phyloP scores from a whole-genome alignment of 2,888 invertebrate genomes.

The Xiphydria camelus region DNA sequence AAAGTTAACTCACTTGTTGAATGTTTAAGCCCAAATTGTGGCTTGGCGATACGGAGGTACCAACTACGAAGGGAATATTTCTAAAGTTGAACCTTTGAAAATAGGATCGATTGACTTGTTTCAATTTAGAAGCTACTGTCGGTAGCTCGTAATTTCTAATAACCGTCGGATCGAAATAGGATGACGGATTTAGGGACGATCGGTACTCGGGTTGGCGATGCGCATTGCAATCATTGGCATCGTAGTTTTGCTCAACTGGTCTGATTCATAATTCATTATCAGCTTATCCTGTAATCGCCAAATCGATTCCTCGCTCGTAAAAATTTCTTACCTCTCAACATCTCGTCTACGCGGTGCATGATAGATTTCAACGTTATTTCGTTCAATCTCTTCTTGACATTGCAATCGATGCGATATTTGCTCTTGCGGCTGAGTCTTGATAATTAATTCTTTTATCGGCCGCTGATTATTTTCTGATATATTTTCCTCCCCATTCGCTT shows the following conservation, averaged over 20 bases:
- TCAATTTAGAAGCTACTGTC: conserved; percentile 70
- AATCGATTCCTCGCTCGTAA: too few relatives aligned
- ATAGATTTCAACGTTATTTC: too few relatives aligned
- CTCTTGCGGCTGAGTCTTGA: too few relatives aligned
- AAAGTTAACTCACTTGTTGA: conserved; percentile 68
- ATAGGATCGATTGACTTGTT: conserved; percentile 63
- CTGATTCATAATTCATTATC: too few relatives aligned
- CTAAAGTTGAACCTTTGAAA: conserved; percentile 59
- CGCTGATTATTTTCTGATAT: not conserved
- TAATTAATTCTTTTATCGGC: too few relatives aligned
- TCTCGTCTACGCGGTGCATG: too few relatives aligned
- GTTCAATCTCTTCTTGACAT: too few relatives aligned
- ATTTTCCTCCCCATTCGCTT: not conserved
- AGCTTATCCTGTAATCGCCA: too few relatives aligned
- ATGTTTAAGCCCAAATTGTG: conserved; percentile 69
- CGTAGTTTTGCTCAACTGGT: too few relatives aligned
- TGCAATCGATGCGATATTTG: too few relatives aligned
- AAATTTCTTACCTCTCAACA: too few relatives aligned
- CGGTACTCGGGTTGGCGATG: not conserved
- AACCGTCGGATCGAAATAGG: conserved; percentile 29
- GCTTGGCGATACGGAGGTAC: conserved; percentile 66
- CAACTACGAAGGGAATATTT: conserved; percentile 67
- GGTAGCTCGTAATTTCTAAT: conserved; percentile 63
- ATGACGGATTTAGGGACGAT: conserved; percentile 1
- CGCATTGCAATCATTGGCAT: not conserved